Evolutionary conservation across 1,140 invertebrate genomes (phyloP).

Genomic region (Orius laevigatus): DNA sequence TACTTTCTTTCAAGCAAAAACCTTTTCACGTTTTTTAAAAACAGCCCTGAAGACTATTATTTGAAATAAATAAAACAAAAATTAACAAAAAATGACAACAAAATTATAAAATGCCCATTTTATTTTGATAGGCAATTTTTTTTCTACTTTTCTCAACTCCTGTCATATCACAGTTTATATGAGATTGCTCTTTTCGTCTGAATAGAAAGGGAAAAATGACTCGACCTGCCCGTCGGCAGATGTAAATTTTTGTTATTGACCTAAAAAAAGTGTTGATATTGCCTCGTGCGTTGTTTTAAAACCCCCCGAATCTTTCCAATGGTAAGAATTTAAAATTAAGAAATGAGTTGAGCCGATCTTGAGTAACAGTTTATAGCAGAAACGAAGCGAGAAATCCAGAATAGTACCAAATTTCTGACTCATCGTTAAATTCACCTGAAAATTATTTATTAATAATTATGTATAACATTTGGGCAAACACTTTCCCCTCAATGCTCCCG

Average conservation of each 20-base stretch:
- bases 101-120: not conserved
- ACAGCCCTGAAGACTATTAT: slow-evolving; percentile 1
- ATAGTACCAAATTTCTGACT: slow-evolving; percentile 10
- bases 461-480: not conserved
- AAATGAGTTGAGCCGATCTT: slow-evolving; percentile 1
- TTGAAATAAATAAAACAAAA: not conserved
- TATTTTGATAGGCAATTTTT: not conserved
- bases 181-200: slow-evolving; percentile 10
- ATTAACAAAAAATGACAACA: slow-evolving; percentile 1
- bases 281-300: slow-evolving; percentile 5
- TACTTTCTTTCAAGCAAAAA: not conserved
- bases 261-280: slow-evolving; percentile 5
- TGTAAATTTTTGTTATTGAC: not conserved
- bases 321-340: slow-evolving; percentile 1
- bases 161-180: slow-evolving; percentile 9
- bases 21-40: not conserved
- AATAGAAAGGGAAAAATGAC: slow-evolving; percentile 2
- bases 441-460: slow-evolving; percentile 1
- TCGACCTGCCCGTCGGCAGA: not conserved
- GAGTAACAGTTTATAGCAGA: slow-evolving; percentile 1
- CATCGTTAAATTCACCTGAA: slow-evolving; percentile 6
- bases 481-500: too few species aligned
- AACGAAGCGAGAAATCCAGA: not conserved
- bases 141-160: not conserved
- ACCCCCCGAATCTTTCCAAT: not conserved